Conservation (phyloP, 2,797 vertebrate genomes). For the Octomys mimax region DNA sequence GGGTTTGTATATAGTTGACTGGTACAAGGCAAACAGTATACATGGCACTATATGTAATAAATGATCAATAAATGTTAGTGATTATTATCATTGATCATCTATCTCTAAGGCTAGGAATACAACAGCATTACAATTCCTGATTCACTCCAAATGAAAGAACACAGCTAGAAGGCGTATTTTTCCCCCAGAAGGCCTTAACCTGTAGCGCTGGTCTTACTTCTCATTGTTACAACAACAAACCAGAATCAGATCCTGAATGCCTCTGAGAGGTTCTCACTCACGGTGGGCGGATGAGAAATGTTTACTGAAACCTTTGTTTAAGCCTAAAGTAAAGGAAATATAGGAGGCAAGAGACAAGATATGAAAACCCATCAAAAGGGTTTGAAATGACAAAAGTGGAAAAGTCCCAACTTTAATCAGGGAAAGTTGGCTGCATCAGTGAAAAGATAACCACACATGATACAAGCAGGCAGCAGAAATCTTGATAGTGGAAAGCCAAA, state of each 20-base stretch:
- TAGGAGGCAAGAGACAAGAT: conserved; percentile 67
- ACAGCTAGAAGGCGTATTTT: not conserved
- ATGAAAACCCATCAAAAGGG: conserved; percentile 66
- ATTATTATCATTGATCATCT: not conserved
- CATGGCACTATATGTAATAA: not conserved
- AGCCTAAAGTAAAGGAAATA: conserved; percentile 72
- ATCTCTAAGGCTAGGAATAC: not conserved
- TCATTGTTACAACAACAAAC: not conserved
- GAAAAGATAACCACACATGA: conserved; percentile 42
- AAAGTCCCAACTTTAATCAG: conserved; percentile 78
- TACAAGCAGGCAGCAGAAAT: conserved; percentile 29
- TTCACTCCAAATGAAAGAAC: not conserved
- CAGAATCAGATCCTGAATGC: not conserved
- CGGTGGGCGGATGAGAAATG: not conserved
- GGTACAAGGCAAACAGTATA: not conserved
- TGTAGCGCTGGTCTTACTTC: conserved; percentile 28
- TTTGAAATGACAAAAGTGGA: conserved; percentile 73
- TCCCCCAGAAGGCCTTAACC: not conserved
- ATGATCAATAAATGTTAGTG: not conserved
- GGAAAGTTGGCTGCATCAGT: conserved; percentile 78
- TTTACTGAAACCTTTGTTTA: conserved; percentile 70
- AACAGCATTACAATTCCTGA: not conserved
- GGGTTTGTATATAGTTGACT: not conserved
- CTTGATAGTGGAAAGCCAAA: conserved; percentile 63
- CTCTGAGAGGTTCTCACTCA: not conserved